These are phyloP conservation scores for Cremastinae sp. DNA, from an alignment of 2,888 invertebrate genomes.

Conservation along the genomic window DNA sequence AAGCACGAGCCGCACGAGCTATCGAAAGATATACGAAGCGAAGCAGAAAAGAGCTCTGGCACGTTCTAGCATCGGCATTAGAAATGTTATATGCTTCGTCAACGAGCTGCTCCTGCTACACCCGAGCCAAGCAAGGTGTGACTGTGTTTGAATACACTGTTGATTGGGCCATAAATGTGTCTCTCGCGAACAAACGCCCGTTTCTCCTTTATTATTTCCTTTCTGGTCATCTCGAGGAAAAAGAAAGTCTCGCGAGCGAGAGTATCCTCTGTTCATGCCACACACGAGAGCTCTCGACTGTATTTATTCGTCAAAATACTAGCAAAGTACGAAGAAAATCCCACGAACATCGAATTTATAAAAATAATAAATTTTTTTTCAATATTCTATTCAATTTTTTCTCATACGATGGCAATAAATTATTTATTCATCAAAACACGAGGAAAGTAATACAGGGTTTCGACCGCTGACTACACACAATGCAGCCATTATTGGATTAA, in stretches of 20 bases:
- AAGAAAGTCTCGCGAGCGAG: conserved; percentile 40
- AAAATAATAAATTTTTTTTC: too few relatives aligned
- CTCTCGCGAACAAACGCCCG: conserved; percentile 75
- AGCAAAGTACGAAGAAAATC: too few relatives aligned
- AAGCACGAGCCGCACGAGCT: conserved; percentile 51
- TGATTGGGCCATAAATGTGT: conserved; percentile 80
- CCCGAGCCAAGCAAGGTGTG: conserved; percentile 74
- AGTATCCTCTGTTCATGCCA: conserved; percentile 69
- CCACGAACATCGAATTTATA: too few relatives aligned
- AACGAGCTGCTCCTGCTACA: conserved; percentile 57
- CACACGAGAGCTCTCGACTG: too few relatives aligned
- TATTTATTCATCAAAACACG: too few relatives aligned
- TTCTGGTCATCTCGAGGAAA: conserved; percentile 56
- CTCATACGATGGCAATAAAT: too few relatives aligned
- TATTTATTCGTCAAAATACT: too few relatives aligned
- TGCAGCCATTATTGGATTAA: too few relatives aligned
- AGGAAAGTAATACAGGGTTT: too few relatives aligned
- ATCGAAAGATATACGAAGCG: conserved; percentile 26
- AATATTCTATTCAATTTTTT: too few relatives aligned
- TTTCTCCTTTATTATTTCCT: conserved; percentile 64
- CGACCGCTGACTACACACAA: too few relatives aligned
- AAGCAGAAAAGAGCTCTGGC: conserved; percentile 2
- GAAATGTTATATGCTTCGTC: conserved; percentile 62
- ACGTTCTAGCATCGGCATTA: conserved; percentile 23
- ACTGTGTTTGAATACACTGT: conserved; percentile 79